phyloP scores from a whole-genome alignment of 2,888 invertebrate genomes.

The Chrysomela aeneicollis region DNA sequence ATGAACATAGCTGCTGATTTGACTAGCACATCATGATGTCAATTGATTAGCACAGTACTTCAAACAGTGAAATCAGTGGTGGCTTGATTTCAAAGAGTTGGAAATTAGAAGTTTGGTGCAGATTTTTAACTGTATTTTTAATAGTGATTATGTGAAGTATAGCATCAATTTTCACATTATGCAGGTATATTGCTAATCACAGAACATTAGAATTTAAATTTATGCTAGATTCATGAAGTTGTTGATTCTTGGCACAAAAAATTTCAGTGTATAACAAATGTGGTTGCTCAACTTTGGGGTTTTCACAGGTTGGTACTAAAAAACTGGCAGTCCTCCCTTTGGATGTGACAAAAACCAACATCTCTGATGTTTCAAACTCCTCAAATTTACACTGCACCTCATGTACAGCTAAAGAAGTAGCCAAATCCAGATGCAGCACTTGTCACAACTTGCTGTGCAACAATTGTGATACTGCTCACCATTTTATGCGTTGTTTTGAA shows the following conservation, averaged over 20 bases:
- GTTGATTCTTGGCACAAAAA: too few relatives aligned
- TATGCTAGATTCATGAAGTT: too few relatives aligned
- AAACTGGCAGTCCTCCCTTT: conserved; percentile 82
- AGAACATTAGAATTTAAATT: too few relatives aligned
- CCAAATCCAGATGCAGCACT: conserved; percentile 92
- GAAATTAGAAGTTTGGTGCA: background rate
- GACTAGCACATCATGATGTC: background rate
- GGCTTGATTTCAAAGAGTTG: conserved; percentile 7
- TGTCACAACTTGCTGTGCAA: conserved; percentile 94
- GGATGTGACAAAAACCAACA: conserved; percentile 87
- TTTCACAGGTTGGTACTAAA: conserved; percentile 71
- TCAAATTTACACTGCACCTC: conserved; percentile 81
- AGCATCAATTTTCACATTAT: background rate
- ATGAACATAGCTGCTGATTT: background rate
- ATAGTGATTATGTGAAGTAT: background rate
- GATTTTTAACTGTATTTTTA: background rate
- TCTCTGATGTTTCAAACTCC: conserved; percentile 80
- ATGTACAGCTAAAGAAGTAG: conserved; percentile 94
- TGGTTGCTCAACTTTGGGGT: background rate
- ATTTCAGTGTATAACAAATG: background rate
- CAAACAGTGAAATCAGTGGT: conserved; percentile 5
- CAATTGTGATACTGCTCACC: conserved; percentile 94
- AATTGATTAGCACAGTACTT: conserved; percentile 22
- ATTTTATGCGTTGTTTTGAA: conserved; percentile 97
- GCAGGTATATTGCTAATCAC: background rate